Conservation (phyloP, 2,888 invertebrate species). For the Cartodere bifasciata region DNA sequence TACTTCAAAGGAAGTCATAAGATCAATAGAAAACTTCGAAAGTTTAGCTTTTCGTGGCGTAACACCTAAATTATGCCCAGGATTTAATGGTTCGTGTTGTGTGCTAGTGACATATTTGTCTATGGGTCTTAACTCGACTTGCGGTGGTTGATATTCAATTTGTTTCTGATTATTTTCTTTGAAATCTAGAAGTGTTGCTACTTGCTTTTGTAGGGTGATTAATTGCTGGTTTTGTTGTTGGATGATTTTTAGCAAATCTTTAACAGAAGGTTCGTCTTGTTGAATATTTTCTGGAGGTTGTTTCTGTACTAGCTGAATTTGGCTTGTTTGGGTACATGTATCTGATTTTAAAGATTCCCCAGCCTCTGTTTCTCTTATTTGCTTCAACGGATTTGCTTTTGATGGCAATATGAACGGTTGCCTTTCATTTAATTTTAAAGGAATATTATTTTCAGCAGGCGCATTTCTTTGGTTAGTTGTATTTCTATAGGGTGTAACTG, state of each 20-base stretch:
- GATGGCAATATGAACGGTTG: too few relatives aligned
- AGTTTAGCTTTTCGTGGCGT: conserved; percentile 31
- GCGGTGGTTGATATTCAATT: conserved; percentile 22
- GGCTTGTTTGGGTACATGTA: too few relatives aligned
- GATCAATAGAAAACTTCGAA: conserved; percentile 51
- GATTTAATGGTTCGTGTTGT: conserved; percentile 17
- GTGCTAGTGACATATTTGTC: conserved; percentile 15
- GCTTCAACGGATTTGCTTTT: too few relatives aligned
- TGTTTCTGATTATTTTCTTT: conserved; percentile 23
- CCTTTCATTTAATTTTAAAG: too few relatives aligned
- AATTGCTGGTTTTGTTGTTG: conserved; percentile 56
- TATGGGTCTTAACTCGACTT: conserved; percentile 22
- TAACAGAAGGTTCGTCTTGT: conserved; percentile 40
- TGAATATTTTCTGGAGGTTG: too few relatives aligned
- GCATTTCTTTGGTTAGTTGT: too few relatives aligned
- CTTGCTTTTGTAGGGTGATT: conserved; percentile 48
- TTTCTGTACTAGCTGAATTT: too few relatives aligned
- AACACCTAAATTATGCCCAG: conserved; percentile 15
- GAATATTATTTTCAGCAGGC: too few relatives aligned
- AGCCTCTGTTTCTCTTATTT: too few relatives aligned
- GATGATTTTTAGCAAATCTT: conserved; percentile 50
- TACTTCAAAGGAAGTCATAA: conserved; percentile 62
- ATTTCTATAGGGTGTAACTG: too few relatives aligned
- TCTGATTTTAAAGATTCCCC: too few relatives aligned
- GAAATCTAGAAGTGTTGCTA: conserved; percentile 41